Conservation (phyloP, 2,888 invertebrate genomes). For the Synergus gifuensis region DNA sequence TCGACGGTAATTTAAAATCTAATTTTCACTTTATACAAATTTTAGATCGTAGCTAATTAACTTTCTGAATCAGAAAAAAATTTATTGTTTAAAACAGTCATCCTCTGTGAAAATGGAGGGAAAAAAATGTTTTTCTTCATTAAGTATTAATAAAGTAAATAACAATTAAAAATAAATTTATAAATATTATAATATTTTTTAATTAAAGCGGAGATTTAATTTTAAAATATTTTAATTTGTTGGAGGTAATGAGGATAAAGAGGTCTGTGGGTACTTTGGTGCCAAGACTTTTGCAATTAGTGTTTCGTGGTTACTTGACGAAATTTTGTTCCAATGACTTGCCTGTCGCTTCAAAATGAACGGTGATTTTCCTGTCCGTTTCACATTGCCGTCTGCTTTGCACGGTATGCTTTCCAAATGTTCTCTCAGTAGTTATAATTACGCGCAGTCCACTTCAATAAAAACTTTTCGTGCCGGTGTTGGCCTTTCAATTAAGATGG, state of each 20-base stretch:
- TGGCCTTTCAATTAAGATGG: slow-evolving; percentile 7
- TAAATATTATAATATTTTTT: not conserved
- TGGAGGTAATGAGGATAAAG: not conserved
- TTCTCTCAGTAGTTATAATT: not conserved
- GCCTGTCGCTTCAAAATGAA: not conserved
- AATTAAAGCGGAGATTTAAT: not conserved
- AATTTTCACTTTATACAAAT: no score
- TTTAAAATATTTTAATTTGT: no score
- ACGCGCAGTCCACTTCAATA: slow-evolving; percentile 3
- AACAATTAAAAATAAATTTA: not conserved
- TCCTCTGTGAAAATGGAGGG: no score
- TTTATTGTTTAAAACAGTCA: no score
- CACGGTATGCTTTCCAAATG: not conserved
- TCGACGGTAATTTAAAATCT: no score
- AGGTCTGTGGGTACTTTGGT: not conserved
- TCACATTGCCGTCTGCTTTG: not conserved
- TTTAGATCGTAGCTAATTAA: no score
- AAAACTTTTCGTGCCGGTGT: not conserved
- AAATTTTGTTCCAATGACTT: slow-evolving; percentile 2
- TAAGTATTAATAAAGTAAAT: no score
- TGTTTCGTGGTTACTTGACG: not conserved
- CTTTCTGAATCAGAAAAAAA: no score
- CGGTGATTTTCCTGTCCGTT: slow-evolving; percentile 2
- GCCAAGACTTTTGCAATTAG: not conserved
- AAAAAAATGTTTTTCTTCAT: no score